Conservation (phyloP, 2,888 invertebrate species). For the Muschampia staudingeri region DNA sequence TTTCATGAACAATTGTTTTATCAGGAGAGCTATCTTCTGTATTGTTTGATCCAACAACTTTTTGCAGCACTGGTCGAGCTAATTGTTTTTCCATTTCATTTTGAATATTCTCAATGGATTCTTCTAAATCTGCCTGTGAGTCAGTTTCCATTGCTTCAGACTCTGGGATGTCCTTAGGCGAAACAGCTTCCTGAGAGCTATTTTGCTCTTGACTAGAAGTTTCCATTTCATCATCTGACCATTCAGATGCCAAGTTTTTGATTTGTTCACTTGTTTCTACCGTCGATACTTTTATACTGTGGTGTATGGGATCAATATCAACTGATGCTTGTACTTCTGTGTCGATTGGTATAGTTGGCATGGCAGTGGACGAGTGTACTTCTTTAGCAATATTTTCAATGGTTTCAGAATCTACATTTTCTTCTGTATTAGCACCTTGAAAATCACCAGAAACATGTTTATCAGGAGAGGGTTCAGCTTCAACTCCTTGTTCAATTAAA, state of each 20-base stretch:
- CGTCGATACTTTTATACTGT: slow-evolving; percentile 47
- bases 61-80: slow-evolving; percentile 46
- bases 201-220: slow-evolving; percentile 57
- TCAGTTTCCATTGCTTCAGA: slow-evolving; percentile 56
- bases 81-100: slow-evolving; percentile 86
- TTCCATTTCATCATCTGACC: slow-evolving; percentile 84
- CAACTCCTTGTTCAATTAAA: slow-evolving; percentile 17
- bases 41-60: slow-evolving; percentile 17
- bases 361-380: slow-evolving; percentile 1
- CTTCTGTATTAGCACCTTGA: slow-evolving; percentile 21
- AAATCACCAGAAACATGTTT: slow-evolving; percentile 13
- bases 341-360: background rate
- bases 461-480: slow-evolving; percentile 1
- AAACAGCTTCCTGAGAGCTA: slow-evolving; percentile 38
- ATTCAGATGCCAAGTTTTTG: slow-evolving; percentile 80
- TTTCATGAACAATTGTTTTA: slow-evolving; percentile 31
- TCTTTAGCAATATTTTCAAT: slow-evolving; percentile 48
- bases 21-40: slow-evolving; percentile 40
- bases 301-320: slow-evolving; percentile 34
- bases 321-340: slow-evolving; percentile 6
- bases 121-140: slow-evolving; percentile 76
- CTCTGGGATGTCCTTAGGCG: slow-evolving; percentile 10
- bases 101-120: slow-evolving; percentile 88
- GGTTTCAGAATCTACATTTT: slow-evolving; percentile 41
- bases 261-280: slow-evolving; percentile 74